These are phyloP conservation scores for Chiloscyllium plagiosum DNA, from an alignment of 2,113 vertebrate genomes.

Conservation along the genomic window DNA sequence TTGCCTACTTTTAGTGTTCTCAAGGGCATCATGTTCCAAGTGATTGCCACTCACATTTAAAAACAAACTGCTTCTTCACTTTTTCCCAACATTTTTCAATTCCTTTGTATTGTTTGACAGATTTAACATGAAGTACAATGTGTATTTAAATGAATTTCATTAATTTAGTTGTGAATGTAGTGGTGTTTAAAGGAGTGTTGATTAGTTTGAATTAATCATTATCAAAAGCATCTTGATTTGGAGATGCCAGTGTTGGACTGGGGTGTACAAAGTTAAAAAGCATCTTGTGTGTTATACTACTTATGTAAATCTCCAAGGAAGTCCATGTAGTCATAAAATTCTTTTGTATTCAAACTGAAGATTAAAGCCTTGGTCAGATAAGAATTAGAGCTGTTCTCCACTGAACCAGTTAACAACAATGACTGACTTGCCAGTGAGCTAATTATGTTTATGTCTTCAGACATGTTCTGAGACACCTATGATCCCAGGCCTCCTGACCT, in stretches of 20 bases:
- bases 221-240: background rate
- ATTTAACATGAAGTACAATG: background rate
- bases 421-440: background rate
- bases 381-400: background rate
- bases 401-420: background rate
- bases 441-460: background rate
- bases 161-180: background rate
- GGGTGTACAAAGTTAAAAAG: background rate
- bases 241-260: too few relatives aligned
- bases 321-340: background rate
- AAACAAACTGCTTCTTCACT: background rate
- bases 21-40: too few relatives aligned
- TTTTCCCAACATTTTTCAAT: background rate
- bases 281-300: background rate
- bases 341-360: background rate
- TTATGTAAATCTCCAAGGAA: background rate
- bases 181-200: background rate
- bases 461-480: too few relatives aligned
- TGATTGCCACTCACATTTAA: background rate
- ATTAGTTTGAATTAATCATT: slow-evolving; percentile 6
- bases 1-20: background rate
- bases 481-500: too few relatives aligned
- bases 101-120: too few relatives aligned
- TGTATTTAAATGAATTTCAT: background rate
- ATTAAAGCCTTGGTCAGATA: background rate